A percentile compares a stretch with the other conserved stretches of the same genome.
These are phyloP conservation scores for Pogonognathellus flavescens DNA, from an alignment of 1,140 invertebrate genomes.

Conservation along the genomic window DNA sequence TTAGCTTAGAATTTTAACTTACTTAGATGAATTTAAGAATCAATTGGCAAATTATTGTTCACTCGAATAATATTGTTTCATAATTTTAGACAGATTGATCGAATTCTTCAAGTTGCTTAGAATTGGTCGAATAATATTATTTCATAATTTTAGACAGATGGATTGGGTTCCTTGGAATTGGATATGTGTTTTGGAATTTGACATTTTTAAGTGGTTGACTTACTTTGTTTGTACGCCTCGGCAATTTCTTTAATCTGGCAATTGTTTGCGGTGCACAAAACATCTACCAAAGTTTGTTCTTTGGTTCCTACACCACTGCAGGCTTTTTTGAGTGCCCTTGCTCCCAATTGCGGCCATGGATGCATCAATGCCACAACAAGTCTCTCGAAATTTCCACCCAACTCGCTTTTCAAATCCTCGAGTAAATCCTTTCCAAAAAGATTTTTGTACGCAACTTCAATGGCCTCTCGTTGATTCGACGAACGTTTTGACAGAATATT, in stretches of 20 bases:
- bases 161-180: too few relatives aligned
- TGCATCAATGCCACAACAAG: conserved; percentile 74
- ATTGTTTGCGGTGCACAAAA: conserved; percentile 90
- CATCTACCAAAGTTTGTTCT: conserved; percentile 89
- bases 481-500: conserved; percentile 89
- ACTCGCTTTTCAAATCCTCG: conserved; percentile 78
- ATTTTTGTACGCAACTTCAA: conserved; percentile 91
- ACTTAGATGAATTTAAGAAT: too few relatives aligned
- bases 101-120: too few relatives aligned
- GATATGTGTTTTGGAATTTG: background rate
- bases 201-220: conserved; percentile 68
- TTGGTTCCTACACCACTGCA: conserved; percentile 70
- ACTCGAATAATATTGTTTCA: background rate
- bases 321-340: conserved; percentile 72
- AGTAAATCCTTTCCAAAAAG: conserved; percentile 91
- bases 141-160: too few relatives aligned
- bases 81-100: too few relatives aligned
- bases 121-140: too few relatives aligned
- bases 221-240: conserved; percentile 84
- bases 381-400: conserved; percentile 75
- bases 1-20: background rate
- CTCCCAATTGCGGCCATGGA: conserved; percentile 72
- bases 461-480: conserved; percentile 90
- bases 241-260: conserved; percentile 86
- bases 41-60: background rate